Evolutionary conservation across 2,888 invertebrate species (phyloP).

Genomic region (Micoletzkya japonica): DNA sequence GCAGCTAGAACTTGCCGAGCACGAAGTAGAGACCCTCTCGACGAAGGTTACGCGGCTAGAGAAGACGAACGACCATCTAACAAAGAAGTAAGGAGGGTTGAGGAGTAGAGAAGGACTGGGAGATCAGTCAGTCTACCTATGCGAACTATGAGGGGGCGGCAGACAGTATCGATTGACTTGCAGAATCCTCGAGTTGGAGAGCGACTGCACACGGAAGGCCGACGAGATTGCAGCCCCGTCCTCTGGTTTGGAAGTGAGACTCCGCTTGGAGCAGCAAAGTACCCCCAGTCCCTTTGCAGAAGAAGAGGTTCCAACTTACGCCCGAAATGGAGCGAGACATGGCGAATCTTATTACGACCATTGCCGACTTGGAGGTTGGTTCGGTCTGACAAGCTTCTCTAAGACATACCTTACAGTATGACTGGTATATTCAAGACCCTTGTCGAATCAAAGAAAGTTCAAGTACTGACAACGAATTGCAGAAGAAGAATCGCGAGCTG

Average conservation of each 20-base stretch:
- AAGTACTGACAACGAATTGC: background rate
- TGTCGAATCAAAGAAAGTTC: background rate
- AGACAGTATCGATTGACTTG: slow-evolving; percentile 8
- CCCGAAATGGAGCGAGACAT: slow-evolving; percentile 58
- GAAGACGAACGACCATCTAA: slow-evolving; percentile 66
- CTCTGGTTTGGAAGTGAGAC: slow-evolving; percentile 69
- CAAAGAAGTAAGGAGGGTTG: slow-evolving; percentile 49
- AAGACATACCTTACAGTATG: background rate
- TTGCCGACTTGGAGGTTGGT: slow-evolving; percentile 51
- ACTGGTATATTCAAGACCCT: background rate
- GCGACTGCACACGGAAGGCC: slow-evolving; percentile 66
- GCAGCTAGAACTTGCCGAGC: slow-evolving; percentile 66
- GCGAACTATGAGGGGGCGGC: too few relatives aligned
- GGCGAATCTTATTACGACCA: slow-evolving; percentile 50
- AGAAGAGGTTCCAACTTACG: slow-evolving; percentile 42
- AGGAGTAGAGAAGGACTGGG: too few relatives aligned
- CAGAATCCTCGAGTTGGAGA: slow-evolving; percentile 57
- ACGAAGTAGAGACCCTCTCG: slow-evolving; percentile 81
- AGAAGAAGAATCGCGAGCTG: slow-evolving; percentile 42
- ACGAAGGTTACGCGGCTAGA: slow-evolving; percentile 73
- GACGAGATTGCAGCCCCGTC: slow-evolving; percentile 74
- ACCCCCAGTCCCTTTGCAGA: background rate
- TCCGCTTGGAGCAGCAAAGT: background rate
- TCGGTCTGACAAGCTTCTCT: background rate
- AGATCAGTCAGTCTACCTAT: too few relatives aligned